A percentile compares a stretch with the other conserved stretches of the same genome.
These are phyloP conservation scores for Ametastegia equiseti DNA, from an alignment of 2,888 invertebrate genomes.

Conservation along the genomic window DNA sequence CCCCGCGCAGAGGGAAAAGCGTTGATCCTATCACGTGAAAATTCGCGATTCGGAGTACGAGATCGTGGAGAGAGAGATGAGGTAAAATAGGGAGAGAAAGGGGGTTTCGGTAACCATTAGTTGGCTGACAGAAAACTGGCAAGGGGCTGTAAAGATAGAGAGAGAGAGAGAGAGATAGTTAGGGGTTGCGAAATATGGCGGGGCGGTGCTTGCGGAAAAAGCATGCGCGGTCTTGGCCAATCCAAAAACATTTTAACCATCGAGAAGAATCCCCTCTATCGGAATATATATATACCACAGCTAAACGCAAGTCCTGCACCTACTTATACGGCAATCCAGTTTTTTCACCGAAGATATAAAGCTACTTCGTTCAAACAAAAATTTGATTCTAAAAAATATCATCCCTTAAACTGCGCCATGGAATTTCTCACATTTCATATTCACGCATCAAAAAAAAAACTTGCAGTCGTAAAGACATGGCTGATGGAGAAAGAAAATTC, in stretches of 20 bases:
- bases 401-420: too few species aligned
- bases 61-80: background rate
- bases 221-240: slow-evolving; percentile 62
- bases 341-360: too few species aligned
- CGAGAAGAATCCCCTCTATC: background rate
- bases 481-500: too few species aligned
- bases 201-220: slow-evolving; percentile 56
- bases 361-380: too few species aligned
- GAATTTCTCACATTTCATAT: too few species aligned
- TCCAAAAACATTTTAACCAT: slow-evolving; percentile 48
- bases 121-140: slow-evolving; percentile 60
- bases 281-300: background rate
- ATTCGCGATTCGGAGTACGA: slow-evolving; percentile 57
- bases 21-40: slow-evolving; percentile 63
- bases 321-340: too few species aligned
- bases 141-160: background rate
- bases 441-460: too few species aligned
- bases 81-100: background rate
- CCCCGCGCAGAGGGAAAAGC: slow-evolving; percentile 58
- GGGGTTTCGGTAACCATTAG: slow-evolving; percentile 60
- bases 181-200: slow-evolving; percentile 55
- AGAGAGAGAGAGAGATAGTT: too few species aligned
- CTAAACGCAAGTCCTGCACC: too few species aligned
- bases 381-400: too few species aligned
- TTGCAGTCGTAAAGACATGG: too few species aligned